Percentiles rank a stretch among this genome's conserved stretches.
Evolutionary conservation across 2,888 invertebrate species (phyloP).

Genomic region (Clitarchus hookeri): DNA sequence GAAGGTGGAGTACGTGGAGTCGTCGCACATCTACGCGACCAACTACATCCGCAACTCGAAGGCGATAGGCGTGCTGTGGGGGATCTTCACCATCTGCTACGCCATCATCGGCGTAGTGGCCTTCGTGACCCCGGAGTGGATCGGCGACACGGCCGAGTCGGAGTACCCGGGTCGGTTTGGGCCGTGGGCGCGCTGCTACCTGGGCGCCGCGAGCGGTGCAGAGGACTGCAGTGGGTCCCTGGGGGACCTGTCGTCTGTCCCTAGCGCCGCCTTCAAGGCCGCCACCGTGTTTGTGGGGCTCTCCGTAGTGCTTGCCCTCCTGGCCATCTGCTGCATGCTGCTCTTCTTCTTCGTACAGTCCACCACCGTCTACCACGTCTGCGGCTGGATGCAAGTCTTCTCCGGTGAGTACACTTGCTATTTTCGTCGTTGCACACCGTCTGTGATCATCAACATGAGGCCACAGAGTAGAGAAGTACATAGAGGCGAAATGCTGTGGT

Average conservation of each 20-base stretch:
- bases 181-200: constrained; percentile 84
- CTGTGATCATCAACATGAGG: too few relatives aligned
- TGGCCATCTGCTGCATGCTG: constrained; percentile 87
- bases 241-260: constrained; percentile 80
- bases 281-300: constrained; percentile 88
- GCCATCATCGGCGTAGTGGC: constrained; percentile 94
- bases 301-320: constrained; percentile 80
- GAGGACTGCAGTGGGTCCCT: constrained; percentile 85
- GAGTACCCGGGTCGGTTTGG: constrained; percentile 92
- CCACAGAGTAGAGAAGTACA: too few relatives aligned
- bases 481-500: too few relatives aligned
- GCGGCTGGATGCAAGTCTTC: constrained; percentile 94
- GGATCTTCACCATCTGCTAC: constrained; percentile 95
- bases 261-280: constrained; percentile 80
- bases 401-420: constrained; percentile 72
- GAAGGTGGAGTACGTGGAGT: constrained; percentile 91
- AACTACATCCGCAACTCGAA: constrained; percentile 90
- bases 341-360: constrained; percentile 93
- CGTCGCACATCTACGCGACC: constrained; percentile 86
- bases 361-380: constrained; percentile 88
- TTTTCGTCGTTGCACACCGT: too few relatives aligned
- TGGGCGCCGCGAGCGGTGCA: constrained; percentile 49
- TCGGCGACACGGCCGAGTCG: constrained; percentile 76
- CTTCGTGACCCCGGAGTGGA: constrained; percentile 94
- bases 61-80: constrained; percentile 97